Evolutionary conservation across 35 echinoderm and acorn worm genomes (phyloP), one percentile per base, ranked within the genome.

Genomic region (Chiridota heheva): DNA sequence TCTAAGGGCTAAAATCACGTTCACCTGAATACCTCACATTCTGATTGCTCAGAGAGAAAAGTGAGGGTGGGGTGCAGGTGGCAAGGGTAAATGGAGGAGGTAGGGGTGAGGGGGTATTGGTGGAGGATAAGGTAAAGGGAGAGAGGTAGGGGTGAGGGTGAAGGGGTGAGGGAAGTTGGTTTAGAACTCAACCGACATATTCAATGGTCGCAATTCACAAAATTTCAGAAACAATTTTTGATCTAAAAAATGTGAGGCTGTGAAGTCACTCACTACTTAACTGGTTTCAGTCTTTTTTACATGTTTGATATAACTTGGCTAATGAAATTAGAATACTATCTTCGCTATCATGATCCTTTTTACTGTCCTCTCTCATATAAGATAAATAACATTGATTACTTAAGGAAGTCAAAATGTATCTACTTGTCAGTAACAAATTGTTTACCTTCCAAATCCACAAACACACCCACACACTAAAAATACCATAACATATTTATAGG

Each of bases 221-320:
- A 64, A 42, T 63, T 76, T 18, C 29, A 36, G 24, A 30, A 61
- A 30, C 35, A 40, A 20, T 25, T 25, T 44, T 31, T 24, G 63
- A 38, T 24, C 56, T 38, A 34, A 41, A 73, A 38, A 22, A 51
- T 40, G 66, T 40, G 59, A 38, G 32, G 45, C 34, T 20, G 45
- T 57, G 58, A 51, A 46, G 59, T 41, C 72, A 42, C 18, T 39
- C 58, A 27, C 20, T 43, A 42, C 38, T 58, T 20, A 69, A 63
- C 28, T 60, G 64, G 40, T 25, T 4, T 29, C 17, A 44, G 63
- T 28, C 39, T 30, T 70, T 29, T 20, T n/a, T 20, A 4, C n/a
- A 22, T 53, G 28, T 80, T 80, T 32, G 76, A 34, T 65, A 69
- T 73, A 41, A 79, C 66, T 68, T 64, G 74, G 24, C 80, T 78